Evolutionary conservation across 2,797 vertebrate species (phyloP), one percentile per base, ranked within the genome.

Genomic region (Phalanger gymnotis): DNA sequence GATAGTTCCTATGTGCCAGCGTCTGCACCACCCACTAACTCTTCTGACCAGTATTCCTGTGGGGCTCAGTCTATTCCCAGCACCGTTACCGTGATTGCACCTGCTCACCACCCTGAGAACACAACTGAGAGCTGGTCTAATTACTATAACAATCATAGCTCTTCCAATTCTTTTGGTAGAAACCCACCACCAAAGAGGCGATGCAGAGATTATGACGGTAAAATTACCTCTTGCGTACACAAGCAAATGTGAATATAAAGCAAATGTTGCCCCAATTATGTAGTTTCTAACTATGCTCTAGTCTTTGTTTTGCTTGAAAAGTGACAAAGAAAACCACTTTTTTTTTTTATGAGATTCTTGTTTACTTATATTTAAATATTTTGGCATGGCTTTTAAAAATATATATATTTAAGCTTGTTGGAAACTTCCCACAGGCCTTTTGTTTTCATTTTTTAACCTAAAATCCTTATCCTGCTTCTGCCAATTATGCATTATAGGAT

Each of bases 191-290:
- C 99, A 92, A 99, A 99, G 98, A 99, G 99, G 96, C 99, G 99
- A 95, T 99, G 99, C 99, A 99, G 99, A 96, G 99, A 99, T 98
- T 99, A 99, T 53, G 99, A 99, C 90, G 99, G 99, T 99, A 99
- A 98, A 98, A 92, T 91, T 52, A 22, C 25, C 54, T 14, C 92
- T 94, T 12, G 93, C 28, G 28, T 28, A 10, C 12, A 34, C 94
- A 89, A 51, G 31, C 55, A 6, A 73, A 94, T 93, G 30, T 94
- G 91, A 47, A 93, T 91, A 28, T 94, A 54, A 90, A 95, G 47
- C 54, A 96, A 91, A 90, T 96, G 53, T 94, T 94, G 34, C 55
- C 57, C 73, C 30, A 93, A 34, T 47, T 96, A 40, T n/a, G 14
- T 93, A 93, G 13, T 5, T 90, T 96, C 66, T 94, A 25, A 92